Percentiles rank a stretch among this genome's conserved stretches.
phyloP scores from a whole-genome alignment of 1,140 invertebrate genomes.

The Drosophila seguyi region DNA sequence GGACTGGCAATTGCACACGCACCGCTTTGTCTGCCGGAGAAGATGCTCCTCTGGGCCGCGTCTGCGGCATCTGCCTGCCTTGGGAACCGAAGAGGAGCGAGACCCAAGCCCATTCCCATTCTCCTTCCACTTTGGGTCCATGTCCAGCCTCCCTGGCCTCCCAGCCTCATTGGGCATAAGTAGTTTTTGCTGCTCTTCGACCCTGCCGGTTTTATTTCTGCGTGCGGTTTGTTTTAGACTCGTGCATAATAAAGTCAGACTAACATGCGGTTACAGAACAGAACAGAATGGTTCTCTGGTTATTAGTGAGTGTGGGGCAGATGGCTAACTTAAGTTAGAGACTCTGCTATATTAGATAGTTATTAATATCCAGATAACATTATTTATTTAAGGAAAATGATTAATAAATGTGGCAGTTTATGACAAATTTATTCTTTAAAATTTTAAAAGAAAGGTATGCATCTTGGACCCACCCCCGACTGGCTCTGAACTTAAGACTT shows the following conservation, averaged over 20 bases:
- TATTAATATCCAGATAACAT: too few relatives aligned
- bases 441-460: background rate
- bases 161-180: constrained; percentile 47
- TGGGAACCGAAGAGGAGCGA: constrained; percentile 37
- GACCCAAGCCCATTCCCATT: background rate
- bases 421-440: background rate
- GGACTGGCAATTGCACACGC: constrained; percentile 69
- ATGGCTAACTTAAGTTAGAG: background rate
- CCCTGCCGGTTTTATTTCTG: constrained; percentile 59
- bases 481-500: background rate
- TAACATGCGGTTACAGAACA: constrained; percentile 26
- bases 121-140: background rate
- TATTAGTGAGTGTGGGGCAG: constrained; percentile 10
- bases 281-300: constrained; percentile 25
- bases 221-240: constrained; percentile 36
- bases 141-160: constrained; percentile 9
- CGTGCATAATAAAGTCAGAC: constrained; percentile 66
- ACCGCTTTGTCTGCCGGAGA: constrained; percentile 76
- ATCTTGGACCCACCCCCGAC: background rate
- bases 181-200: constrained; percentile 63
- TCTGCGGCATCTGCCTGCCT: constrained; percentile 37
- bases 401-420: too few relatives aligned
- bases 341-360: too few relatives aligned
- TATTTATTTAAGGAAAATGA: too few relatives aligned
- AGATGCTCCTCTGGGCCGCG: constrained; percentile 35